Percentiles rank a stretch among this genome's conserved stretches.
These are phyloP conservation scores for Cynaeus angustus DNA, from an alignment of 2,888 invertebrate species.

Conservation along the genomic window DNA sequence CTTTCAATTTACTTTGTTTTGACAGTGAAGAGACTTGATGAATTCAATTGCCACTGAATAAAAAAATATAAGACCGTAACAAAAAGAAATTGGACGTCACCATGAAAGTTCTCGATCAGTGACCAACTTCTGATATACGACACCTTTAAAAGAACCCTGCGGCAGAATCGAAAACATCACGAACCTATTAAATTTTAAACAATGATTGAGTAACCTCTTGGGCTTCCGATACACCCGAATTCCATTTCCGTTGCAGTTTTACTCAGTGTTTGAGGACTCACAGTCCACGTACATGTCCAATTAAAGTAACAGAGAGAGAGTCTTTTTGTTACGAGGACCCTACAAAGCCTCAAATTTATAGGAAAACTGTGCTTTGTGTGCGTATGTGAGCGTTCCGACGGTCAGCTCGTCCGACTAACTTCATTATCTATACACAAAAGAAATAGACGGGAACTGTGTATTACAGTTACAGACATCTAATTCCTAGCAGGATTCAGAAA, in stretches of 20 bases:
- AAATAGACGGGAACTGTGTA: conserved; percentile 32
- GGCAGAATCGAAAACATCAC: conserved; percentile 51
- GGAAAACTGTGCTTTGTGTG: conserved; percentile 45
- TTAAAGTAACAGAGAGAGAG: conserved; percentile 44
- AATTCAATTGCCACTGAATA: conserved; percentile 54
- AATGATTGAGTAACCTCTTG: conserved; percentile 63
- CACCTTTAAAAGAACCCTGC: conserved; percentile 36
- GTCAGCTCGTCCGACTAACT: conserved; percentile 27
- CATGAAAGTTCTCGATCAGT: conserved; percentile 34
- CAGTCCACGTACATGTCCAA: conserved; percentile 47
- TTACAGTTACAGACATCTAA: conserved; percentile 17
- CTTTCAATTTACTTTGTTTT: conserved; percentile 47
- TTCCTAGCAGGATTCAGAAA: no score
- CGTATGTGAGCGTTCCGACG: conserved; percentile 26
- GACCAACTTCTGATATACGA: conserved; percentile 34
- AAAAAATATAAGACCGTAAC: conserved; percentile 46
- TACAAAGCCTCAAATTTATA: conserved; percentile 45
- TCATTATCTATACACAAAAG: conserved; percentile 41
- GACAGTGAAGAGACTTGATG: conserved; percentile 49
- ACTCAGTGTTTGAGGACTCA: conserved; percentile 38
- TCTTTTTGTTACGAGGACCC: conserved; percentile 34
- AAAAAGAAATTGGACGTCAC: conserved; percentile 36
- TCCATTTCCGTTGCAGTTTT: conserved; percentile 57
- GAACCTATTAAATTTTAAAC: conserved; percentile 62
- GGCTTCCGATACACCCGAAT: conserved; percentile 59